Evolutionary conservation across 2,113 vertebrate species (phyloP), one percentile per base, ranked within the genome.

Genomic region (Manacus vitellinus): DNA sequence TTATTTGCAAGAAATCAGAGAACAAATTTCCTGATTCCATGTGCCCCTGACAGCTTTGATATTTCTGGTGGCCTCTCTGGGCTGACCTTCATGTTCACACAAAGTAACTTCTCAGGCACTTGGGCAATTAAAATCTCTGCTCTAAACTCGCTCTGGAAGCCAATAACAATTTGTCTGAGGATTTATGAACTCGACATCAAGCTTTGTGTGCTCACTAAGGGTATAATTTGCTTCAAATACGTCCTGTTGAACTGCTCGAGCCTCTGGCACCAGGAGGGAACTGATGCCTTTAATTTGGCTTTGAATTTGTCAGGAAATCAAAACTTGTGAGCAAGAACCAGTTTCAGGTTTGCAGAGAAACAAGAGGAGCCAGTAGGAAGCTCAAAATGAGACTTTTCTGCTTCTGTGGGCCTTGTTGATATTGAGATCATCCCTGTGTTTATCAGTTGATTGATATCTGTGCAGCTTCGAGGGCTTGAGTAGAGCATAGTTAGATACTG

Each of bases 1-100:
- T 89, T 80, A 15, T 79, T 88, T 85, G 51, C 56, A 59, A 77
- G 83, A 52, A 74, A 82, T 80, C 62, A 41, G 84, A 88, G 89
- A 90, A 65, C 72, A 94, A 94, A 95, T 95, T 92, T 88, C 95
- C 90, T 94, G 67, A 66, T 5, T 25, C 14, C 72, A 6, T 44
- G 37, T 70, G 43, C 24, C 16, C 91, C 62, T 74, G 88, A 46
- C 72, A 85, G 84, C 24, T 91, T 52, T 35, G 62, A 5, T 51
- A 4, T 94, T 93, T 37, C 22, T 58, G 6, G 63, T 78, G 79
- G 46, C 84, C 78, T 84, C 74, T 66, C 28, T 4, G 20, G 47
- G 35, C 68, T 90, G 92, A 86, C 94, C 95, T 94, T 30, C 52
- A 4, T 9, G 1, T 67, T 49, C 76, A 62, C 13, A 7, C 61